A percentile compares a stretch with the other conserved stretches of the same genome.
These are phyloP conservation scores for Sciaenops ocellatus DNA, from an alignment of 2,797 vertebrate species.

Conservation along the genomic window DNA sequence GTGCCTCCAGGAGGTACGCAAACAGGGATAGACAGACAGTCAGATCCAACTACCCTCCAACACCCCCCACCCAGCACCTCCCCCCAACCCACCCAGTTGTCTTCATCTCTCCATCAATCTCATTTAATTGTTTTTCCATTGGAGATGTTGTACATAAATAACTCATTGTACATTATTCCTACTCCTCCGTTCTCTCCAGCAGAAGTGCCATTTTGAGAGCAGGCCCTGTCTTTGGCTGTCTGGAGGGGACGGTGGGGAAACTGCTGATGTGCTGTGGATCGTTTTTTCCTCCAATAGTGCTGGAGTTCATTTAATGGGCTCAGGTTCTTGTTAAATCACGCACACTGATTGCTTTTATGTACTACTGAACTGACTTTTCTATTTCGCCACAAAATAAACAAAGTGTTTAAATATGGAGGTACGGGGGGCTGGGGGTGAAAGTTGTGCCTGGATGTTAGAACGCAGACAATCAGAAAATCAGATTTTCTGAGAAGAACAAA, in stretches of 20 bases:
- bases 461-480: slow-evolving; percentile 47
- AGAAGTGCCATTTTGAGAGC: slow-evolving; percentile 69
- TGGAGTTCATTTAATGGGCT: slow-evolving; percentile 86
- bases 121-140: slow-evolving; percentile 83
- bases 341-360: slow-evolving; percentile 89
- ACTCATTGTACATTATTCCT: slow-evolving; percentile 67
- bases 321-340: slow-evolving; percentile 87
- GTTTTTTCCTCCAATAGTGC: slow-evolving; percentile 77
- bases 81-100: slow-evolving; percentile 54
- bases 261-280: slow-evolving; percentile 82
- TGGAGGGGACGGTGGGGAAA: slow-evolving; percentile 68
- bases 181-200: slow-evolving; percentile 66
- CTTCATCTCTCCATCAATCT: slow-evolving; percentile 80
- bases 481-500: slow-evolving; percentile 49
- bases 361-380: slow-evolving; percentile 79
- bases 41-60: slow-evolving; percentile 66
- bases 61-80: slow-evolving; percentile 25
- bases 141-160: slow-evolving; percentile 76
- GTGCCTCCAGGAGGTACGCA: slow-evolving; percentile 88
- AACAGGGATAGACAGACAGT: slow-evolving; percentile 84
- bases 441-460: slow-evolving; percentile 56
- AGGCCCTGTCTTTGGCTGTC: slow-evolving; percentile 62
- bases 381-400: slow-evolving; percentile 79
- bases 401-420: slow-evolving; percentile 76
- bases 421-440: slow-evolving; percentile 13